Percentiles rank a stretch among this genome's conserved stretches.
Conservation (phyloP, 2,888 invertebrate genomes). For the Ophion ventricosus region DNA sequence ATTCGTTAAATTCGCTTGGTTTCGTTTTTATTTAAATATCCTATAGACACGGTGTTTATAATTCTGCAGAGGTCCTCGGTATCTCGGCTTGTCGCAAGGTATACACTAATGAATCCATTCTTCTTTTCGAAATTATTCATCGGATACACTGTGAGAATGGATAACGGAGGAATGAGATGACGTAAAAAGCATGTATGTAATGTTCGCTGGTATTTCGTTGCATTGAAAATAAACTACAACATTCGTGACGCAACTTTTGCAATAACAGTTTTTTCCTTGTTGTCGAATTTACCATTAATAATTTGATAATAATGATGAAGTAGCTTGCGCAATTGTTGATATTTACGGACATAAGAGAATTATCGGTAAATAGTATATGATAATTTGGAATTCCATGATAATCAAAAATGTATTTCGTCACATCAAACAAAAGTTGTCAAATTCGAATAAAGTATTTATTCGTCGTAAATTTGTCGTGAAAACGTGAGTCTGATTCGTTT, state of each 20-base stretch:
- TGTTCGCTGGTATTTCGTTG: too few relatives aligned
- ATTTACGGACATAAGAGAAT: neutral
- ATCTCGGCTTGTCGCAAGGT: neutral
- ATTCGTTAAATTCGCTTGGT: neutral
- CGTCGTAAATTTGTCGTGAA: constrained; percentile 9
- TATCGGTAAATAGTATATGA: neutral
- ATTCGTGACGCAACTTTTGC: too few relatives aligned
- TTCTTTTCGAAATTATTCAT: neutral
- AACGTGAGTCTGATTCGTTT: constrained; percentile 16
- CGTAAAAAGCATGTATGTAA: too few relatives aligned
- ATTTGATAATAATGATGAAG: neutral
- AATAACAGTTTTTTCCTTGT: neutral
- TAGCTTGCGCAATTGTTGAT: neutral
- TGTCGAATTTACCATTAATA: neutral
- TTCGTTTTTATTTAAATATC: constrained; percentile 70
- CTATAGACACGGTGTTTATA: constrained; percentile 69
- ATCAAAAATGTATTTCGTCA: neutral
- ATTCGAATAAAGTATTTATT: constrained; percentile 22
- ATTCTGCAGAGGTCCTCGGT: neutral
- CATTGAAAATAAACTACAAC: too few relatives aligned
- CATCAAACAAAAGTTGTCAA: neutral
- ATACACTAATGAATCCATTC: neutral
- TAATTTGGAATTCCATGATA: neutral
- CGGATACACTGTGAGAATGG: neutral
- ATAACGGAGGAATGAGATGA: neutral